Conservation (phyloP, 1,140 invertebrate genomes). For the Eueides isabella region DNA sequence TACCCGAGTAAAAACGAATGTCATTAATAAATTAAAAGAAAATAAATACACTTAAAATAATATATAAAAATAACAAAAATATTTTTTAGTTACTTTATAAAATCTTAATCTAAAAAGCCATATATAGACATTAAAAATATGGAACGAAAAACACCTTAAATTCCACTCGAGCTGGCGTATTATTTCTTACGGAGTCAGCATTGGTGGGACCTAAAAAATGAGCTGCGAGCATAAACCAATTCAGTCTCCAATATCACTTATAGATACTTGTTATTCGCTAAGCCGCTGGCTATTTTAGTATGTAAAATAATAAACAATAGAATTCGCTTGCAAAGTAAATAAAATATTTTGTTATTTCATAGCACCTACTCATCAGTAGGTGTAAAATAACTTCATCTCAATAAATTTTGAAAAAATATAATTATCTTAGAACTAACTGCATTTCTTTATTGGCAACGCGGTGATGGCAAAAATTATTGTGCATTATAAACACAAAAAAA, state of each 20-base stretch:
- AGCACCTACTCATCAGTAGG: too few relatives aligned
- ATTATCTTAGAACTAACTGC: too few relatives aligned
- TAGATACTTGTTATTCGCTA: conserved; percentile 17
- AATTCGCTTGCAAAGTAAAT: neutral
- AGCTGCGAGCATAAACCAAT: conserved; percentile 38
- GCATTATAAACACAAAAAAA: too few relatives aligned
- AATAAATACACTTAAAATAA: neutral
- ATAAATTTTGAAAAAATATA: neutral
- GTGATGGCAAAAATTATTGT: too few relatives aligned
- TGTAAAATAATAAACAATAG: neutral
- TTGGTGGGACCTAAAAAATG: conserved; percentile 27
- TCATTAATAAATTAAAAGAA: neutral
- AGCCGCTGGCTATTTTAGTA: conserved; percentile 3
- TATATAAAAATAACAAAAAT: neutral
- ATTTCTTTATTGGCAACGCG: too few relatives aligned
- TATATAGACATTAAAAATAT: conserved; percentile 25
- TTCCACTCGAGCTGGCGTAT: conserved; percentile 54
- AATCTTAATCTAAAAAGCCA: conserved; percentile 19
- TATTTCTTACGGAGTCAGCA: conserved; percentile 60
- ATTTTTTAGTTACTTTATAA: neutral
- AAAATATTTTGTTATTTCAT: neutral
- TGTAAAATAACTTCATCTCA: neutral
- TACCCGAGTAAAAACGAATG: neutral
- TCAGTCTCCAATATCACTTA: conserved; percentile 12
- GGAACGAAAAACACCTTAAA: conserved; percentile 67